These are phyloP conservation scores for Atta cephalotes DNA, from an alignment of 1,140 invertebrate species.

Conservation along the genomic window DNA sequence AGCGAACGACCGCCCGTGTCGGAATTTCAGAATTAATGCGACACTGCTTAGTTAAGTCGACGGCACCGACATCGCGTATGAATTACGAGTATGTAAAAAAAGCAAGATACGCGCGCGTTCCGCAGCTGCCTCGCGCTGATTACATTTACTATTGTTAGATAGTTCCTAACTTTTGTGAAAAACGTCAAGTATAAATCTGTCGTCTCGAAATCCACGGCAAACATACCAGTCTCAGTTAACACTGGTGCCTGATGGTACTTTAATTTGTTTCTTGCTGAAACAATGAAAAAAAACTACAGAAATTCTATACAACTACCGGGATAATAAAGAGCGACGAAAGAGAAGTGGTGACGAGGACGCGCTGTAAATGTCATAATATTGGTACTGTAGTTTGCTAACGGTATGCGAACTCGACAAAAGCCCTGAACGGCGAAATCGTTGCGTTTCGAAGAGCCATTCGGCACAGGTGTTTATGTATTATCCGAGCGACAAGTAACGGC, in stretches of 20 bases:
- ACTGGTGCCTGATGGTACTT: conserved; percentile 45
- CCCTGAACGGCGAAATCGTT: conserved; percentile 48
- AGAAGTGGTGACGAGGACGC: conserved; percentile 24
- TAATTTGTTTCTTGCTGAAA: conserved; percentile 56
- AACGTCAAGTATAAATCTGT: conserved; percentile 39
- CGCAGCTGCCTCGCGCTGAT: conserved; percentile 47
- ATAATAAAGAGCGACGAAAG: conserved; percentile 55
- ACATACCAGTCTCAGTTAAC: conserved; percentile 32
- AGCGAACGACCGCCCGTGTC: conserved; percentile 43
- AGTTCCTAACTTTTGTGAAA: conserved; percentile 16
- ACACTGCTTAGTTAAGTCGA: conserved; percentile 62
- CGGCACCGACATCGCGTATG: conserved; percentile 36
- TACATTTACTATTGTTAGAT: conserved; percentile 42
- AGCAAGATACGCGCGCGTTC: background rate
- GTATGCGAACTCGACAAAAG: conserved; percentile 56
- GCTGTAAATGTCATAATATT: conserved; percentile 27
- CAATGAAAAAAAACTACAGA: conserved; percentile 37
- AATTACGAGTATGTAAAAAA: conserved; percentile 49
- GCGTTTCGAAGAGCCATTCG: conserved; percentile 43
- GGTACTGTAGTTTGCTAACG: conserved; percentile 54
- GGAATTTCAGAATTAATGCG: conserved; percentile 68
- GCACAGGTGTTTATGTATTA: conserved; percentile 65
- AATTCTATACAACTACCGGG: conserved; percentile 41
- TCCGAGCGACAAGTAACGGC: conserved; percentile 69
- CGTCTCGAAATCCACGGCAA: conserved; percentile 35